A percentile compares a stretch with the other conserved stretches of the same genome.
Evolutionary conservation across 2,113 vertebrate species (phyloP).

Genomic region (Ardeotis arabs): DNA sequence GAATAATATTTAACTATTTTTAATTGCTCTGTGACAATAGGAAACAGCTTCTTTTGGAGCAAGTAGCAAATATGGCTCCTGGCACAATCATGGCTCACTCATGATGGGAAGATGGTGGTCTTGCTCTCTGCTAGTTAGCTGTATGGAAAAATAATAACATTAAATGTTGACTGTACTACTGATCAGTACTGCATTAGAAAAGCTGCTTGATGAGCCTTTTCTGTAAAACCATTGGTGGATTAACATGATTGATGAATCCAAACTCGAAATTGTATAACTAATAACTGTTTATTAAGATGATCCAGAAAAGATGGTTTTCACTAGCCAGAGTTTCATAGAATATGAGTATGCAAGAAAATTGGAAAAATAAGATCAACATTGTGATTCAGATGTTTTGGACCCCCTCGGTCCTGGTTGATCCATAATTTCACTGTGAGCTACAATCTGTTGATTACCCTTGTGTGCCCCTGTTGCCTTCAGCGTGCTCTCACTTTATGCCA

Average conservation of each 20-base stretch:
- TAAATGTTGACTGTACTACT: background rate
- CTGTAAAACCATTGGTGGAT: background rate
- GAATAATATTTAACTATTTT: accelerated
- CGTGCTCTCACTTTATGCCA: background rate
- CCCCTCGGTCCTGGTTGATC: background rate
- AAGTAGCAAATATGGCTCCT: background rate
- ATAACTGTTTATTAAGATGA: background rate
- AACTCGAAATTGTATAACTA: background rate
- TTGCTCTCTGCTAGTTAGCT: background rate
- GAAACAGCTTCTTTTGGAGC: background rate
- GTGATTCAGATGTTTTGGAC: background rate
- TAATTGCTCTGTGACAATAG: background rate
- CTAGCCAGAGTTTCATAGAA: background rate
- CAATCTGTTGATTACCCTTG: background rate
- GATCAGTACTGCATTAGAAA: background rate
- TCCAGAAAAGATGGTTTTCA: background rate
- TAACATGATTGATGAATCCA: background rate
- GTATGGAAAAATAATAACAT: background rate
- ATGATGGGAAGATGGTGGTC: background rate
- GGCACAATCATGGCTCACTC: accelerated
- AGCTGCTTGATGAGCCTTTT: background rate
- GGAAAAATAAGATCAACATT: background rate
- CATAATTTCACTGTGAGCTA: background rate
- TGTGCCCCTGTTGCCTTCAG: background rate
- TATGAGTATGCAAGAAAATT: background rate